These are phyloP conservation scores for Cossypha heuglini DNA, from an alignment of 2,797 vertebrate species.

Conservation along the genomic window DNA sequence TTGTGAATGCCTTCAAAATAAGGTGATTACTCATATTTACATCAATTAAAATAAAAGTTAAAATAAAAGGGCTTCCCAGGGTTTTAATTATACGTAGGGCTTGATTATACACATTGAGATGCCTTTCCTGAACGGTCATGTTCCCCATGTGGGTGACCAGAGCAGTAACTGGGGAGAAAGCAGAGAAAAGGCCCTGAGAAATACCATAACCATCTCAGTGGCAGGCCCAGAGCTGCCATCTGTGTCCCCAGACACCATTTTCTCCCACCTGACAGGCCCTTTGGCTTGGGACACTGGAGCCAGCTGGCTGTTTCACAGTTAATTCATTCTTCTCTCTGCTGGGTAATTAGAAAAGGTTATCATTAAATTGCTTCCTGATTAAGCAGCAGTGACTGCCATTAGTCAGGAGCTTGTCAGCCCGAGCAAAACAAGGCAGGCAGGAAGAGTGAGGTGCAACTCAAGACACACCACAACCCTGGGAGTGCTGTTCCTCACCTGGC, in stretches of 20 bases:
- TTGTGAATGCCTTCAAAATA: neutral
- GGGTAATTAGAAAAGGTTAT: conserved; percentile 75
- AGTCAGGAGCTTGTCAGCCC: conserved; percentile 12
- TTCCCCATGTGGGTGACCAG: neutral
- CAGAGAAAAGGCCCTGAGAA: neutral
- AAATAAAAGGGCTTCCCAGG: neutral
- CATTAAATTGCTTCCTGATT: conserved; percentile 71
- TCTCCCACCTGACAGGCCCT: neutral
- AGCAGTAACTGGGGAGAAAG: neutral
- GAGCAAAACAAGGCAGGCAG: conserved; percentile 30
- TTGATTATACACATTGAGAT: neutral
- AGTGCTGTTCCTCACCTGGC: neutral
- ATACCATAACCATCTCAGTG: neutral
- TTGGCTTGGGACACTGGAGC: neutral
- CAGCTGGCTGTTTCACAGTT: conserved; percentile 70
- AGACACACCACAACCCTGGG: neutral
- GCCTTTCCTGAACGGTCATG: neutral
- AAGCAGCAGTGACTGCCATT: conserved; percentile 33
- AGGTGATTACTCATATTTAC: neutral
- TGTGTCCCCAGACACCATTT: neutral
- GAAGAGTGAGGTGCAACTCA: neutral
- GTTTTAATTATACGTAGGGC: neutral
- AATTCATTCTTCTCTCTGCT: conserved; percentile 63
- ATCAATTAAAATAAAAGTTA: neutral
- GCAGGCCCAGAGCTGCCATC: neutral